Percentiles rank a stretch among this genome's conserved stretches.
Conservation (phyloP, 2,113 vertebrate species). For the Catharus bicknelli region DNA sequence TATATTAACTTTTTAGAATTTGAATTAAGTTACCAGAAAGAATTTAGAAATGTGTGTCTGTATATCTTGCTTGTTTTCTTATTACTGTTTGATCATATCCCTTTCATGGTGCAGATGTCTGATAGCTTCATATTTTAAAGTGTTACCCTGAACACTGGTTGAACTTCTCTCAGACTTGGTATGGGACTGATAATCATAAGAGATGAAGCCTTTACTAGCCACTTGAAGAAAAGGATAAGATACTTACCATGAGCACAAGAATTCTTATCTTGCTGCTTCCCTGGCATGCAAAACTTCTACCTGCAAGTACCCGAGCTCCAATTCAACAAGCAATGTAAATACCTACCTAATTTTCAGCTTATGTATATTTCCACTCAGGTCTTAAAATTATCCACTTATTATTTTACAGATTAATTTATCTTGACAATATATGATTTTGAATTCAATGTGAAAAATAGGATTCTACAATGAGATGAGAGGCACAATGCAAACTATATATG, state of each 20-base stretch:
- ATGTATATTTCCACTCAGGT: neutral
- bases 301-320: neutral
- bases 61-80: neutral
- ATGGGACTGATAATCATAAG: neutral
- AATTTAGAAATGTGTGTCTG: neutral
- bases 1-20: neutral
- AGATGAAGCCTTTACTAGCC: neutral
- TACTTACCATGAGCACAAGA: neutral
- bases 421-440: neutral
- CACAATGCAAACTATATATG: neutral
- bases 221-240: neutral
- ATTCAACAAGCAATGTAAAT: neutral
- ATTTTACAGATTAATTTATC: neutral
- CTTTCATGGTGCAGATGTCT: neutral
- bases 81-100: neutral
- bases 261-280: neutral
- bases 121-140: neutral
- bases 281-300: neutral
- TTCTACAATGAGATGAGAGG: neutral
- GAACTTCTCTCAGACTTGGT: neutral
- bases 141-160: neutral
- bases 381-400: neutral
- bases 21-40: neutral
- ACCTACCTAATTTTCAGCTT: neutral
- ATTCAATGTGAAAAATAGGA: neutral